Evolutionary conservation across 2,888 invertebrate genomes (phyloP).

Genomic region (Pandemis corylana): DNA sequence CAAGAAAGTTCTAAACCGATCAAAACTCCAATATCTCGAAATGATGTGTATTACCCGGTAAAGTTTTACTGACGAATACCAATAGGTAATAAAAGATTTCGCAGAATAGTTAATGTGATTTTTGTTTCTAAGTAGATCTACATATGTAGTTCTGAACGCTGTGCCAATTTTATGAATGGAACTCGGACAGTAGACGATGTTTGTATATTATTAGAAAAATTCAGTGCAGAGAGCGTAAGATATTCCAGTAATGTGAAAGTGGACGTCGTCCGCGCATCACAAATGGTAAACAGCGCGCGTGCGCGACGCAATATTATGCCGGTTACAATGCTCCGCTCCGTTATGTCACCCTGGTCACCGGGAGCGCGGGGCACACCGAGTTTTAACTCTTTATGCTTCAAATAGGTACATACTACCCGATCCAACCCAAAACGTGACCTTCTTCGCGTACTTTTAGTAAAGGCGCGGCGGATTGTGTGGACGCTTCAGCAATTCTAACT

Average conservation of each 20-base stretch:
- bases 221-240: constrained; percentile 42
- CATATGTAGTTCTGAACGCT: not conserved
- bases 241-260: constrained; percentile 41
- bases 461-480: no score
- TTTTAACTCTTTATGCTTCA: constrained; percentile 2
- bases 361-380: not conserved
- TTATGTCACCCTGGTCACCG: constrained; percentile 35
- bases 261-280: constrained; percentile 8
- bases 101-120: no score
- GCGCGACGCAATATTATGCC: constrained; percentile 28
- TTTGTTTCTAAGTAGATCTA: no score
- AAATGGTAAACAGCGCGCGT: constrained; percentile 24
- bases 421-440: no score
- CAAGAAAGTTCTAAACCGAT: no score
- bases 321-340: constrained; percentile 11
- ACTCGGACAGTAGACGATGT: constrained; percentile 12
- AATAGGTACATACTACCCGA: not conserved
- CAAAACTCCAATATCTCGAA: no score
- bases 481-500: no score
- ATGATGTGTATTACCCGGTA: no score
- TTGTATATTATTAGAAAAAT: constrained; percentile 38
- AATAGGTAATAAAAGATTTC: no score
- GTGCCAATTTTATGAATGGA: constrained; percentile 25
- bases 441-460: no score
- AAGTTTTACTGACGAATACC: no score